Evolutionary conservation across 2,888 invertebrate species (phyloP).

Genomic region (Drosophila recens): DNA sequence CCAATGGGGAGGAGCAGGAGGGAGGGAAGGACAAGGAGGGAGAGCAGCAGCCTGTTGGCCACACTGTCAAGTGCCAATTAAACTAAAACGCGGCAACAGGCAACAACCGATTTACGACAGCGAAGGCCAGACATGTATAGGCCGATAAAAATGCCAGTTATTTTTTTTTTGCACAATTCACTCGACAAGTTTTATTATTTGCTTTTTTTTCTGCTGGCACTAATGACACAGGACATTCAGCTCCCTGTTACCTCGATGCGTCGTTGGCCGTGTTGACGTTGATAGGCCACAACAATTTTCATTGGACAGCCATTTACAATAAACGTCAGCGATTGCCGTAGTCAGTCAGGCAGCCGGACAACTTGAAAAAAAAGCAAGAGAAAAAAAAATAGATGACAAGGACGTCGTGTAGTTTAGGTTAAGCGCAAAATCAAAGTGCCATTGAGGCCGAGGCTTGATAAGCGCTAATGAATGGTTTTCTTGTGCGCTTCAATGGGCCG

Average conservation of each 20-base stretch:
- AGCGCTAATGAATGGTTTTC: conserved; percentile 82
- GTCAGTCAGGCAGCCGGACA: conserved; percentile 16
- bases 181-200: conserved; percentile 49
- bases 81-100: conserved; percentile 72
- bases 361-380: conserved; percentile 15
- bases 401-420: conserved; percentile 65
- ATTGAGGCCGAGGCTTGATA: conserved; percentile 70
- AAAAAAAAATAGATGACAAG: conserved; percentile 20
- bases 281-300: conserved; percentile 81
- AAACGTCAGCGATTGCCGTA: conserved; percentile 73
- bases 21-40: neutral
- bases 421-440: conserved; percentile 75
- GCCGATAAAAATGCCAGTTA: conserved; percentile 73
- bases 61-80: conserved; percentile 77
- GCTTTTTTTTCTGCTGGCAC: conserved; percentile 44
- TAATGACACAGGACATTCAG: conserved; percentile 72
- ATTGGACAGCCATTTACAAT: conserved; percentile 82
- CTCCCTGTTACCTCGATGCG: conserved; percentile 14
- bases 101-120: conserved; percentile 40
- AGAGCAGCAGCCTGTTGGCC: conserved; percentile 56
- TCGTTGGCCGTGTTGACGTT: conserved; percentile 69
- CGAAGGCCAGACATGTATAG: conserved; percentile 37
- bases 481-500: conserved; percentile 77
- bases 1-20: conserved; percentile 27
- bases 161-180: conserved; percentile 47